These are phyloP conservation scores for Sardina pilchardus DNA, from an alignment of 2,113 vertebrate genomes.

Conservation along the genomic window DNA sequence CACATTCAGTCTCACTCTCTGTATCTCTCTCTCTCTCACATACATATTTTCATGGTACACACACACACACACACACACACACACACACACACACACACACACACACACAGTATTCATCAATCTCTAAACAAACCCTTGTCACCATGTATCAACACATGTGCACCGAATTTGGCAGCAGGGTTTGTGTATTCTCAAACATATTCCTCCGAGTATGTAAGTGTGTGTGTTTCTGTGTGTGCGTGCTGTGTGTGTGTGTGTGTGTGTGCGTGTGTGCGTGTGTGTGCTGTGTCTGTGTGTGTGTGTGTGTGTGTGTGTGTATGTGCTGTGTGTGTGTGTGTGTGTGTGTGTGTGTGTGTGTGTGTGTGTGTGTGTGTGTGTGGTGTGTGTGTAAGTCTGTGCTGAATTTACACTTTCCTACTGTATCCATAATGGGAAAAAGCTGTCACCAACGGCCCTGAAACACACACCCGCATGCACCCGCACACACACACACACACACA, in stretches of 20 bases:
- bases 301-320: conserved; percentile 40
- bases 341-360: not conserved
- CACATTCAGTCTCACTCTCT: not conserved
- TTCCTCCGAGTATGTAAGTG: not conserved
- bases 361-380: conserved; percentile 29
- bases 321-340: not conserved
- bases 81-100: conserved; percentile 14
- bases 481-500: conserved; percentile 15
- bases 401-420: conserved; percentile 95
- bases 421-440: conserved; percentile 98
- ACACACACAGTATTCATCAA: conserved; percentile 15
- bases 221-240: too few relatives aligned
- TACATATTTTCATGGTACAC: not conserved
- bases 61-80: conserved; percentile 11
- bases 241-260: not conserved
- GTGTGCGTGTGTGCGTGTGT: not conserved
- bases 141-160: not conserved
- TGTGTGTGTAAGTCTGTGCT: conserved; percentile 40
- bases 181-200: conserved; percentile 8
- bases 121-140: conserved; percentile 12
- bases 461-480: conserved; percentile 59
- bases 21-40: not conserved
- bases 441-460: conserved; percentile 81
- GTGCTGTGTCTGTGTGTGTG: conserved; percentile 14
- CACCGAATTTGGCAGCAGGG: not conserved